Percentiles rank a stretch among this genome's conserved stretches.
phyloP scores from a whole-genome alignment of 35 echinoderm and acorn worm genomes.

The Patiria miniata region DNA sequence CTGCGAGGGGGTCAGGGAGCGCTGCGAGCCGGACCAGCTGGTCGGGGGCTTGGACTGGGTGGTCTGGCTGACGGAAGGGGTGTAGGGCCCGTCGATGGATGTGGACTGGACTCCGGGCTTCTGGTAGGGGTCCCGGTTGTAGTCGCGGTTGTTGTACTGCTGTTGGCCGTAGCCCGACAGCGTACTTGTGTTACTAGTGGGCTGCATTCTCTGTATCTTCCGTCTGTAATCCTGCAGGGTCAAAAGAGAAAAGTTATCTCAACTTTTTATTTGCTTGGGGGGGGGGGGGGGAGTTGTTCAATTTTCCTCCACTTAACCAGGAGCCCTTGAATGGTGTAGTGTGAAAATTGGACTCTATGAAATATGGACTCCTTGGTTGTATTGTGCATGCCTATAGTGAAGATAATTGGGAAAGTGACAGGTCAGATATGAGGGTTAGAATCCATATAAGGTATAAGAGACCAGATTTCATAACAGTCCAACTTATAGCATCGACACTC shows the following conservation, averaged over 20 bases:
- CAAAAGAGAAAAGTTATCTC: neutral
- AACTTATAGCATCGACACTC: too few species aligned
- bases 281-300: too few species aligned
- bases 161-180: neutral
- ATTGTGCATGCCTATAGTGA: too few species aligned
- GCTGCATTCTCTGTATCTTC: neutral
- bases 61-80: neutral
- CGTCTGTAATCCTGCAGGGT: neutral
- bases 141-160: neutral
- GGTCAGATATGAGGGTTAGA: too few species aligned
- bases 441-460: too few species aligned
- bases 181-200: neutral
- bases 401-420: too few species aligned
- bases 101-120: neutral
- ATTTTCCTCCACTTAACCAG: too few species aligned
- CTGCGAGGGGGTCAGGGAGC: slow-evolving; percentile 2
- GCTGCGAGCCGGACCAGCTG: neutral
- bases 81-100: neutral
- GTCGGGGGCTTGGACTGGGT: neutral
- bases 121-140: neutral
- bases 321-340: too few species aligned
- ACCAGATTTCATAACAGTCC: too few species aligned
- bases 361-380: too few species aligned
- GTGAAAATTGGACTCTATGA: too few species aligned
- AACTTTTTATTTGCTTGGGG: too few species aligned